Evolutionary conservation across 37 sponge, comb jelly and placozoan species (phyloP).

Genomic region (Eunapius fragilis): DNA sequence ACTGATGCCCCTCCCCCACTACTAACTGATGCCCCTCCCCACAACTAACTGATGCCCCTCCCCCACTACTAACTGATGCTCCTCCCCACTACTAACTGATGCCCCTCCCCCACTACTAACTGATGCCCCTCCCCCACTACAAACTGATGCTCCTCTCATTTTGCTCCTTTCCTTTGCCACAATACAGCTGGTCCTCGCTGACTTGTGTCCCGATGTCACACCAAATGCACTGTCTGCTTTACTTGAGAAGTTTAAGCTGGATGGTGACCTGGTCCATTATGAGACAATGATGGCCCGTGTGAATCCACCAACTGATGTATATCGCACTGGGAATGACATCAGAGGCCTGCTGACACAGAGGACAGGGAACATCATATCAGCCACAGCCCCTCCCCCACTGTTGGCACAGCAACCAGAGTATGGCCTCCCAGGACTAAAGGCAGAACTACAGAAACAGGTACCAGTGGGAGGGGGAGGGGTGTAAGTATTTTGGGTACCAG

Average conservation of each 20-base stretch:
- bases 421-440: constrained; percentile 53
- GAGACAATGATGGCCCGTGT: constrained; percentile 10
- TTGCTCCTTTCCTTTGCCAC: background rate
- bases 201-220: constrained; percentile 26
- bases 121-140: background rate
- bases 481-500: too few relatives aligned
- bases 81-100: too few relatives aligned
- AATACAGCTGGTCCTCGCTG: background rate
- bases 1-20: too few relatives aligned
- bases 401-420: constrained; percentile 7
- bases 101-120: background rate
- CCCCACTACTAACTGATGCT: too few relatives aligned
- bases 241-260: background rate
- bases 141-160: too few relatives aligned
- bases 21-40: too few relatives aligned
- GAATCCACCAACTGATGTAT: background rate
- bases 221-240: background rate
- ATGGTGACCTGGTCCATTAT: constrained; percentile 2
- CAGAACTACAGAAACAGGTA: constrained; percentile 40
- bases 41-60: too few relatives aligned
- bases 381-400: constrained; percentile 9
- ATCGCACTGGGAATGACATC: constrained; percentile 48
- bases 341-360: constrained; percentile 25
- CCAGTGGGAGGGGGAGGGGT: too few relatives aligned
- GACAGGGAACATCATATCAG: background rate